These are phyloP conservation scores for Colletes gigas DNA, from an alignment of 1,140 invertebrate species.

Conservation along the genomic window DNA sequence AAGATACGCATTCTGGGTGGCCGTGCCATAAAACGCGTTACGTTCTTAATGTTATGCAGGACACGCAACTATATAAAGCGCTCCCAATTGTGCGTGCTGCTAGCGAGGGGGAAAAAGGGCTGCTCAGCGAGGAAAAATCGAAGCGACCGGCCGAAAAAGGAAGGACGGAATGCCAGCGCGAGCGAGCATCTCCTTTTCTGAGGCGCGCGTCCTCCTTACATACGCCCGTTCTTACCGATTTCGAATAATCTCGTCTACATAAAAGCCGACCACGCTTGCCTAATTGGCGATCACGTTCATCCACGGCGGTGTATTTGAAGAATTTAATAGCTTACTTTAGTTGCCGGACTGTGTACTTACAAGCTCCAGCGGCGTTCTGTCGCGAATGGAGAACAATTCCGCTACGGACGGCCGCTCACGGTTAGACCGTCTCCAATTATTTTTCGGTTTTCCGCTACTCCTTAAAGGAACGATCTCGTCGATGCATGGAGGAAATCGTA, in stretches of 20 bases:
- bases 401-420: no score
- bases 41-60: slow-evolving; percentile 70
- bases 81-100: slow-evolving; percentile 44
- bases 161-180: slow-evolving; percentile 33
- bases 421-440: neutral
- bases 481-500: no score
- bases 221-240: slow-evolving; percentile 43
- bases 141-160: slow-evolving; percentile 26
- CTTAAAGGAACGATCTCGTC: neutral
- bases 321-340: slow-evolving; percentile 50
- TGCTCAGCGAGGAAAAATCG: slow-evolving; percentile 53
- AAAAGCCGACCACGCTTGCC: slow-evolving; percentile 32
- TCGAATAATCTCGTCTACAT: slow-evolving; percentile 50
- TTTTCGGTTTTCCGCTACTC: no score
- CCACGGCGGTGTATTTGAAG: slow-evolving; percentile 39
- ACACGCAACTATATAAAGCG: slow-evolving; percentile 53
- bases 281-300: slow-evolving; percentile 47
- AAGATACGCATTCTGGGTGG: slow-evolving; percentile 62
- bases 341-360: neutral
- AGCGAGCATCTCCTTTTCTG: slow-evolving; percentile 24
- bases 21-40: slow-evolving; percentile 62
- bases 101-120: slow-evolving; percentile 45
- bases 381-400: neutral
- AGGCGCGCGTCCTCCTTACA: slow-evolving; percentile 17
- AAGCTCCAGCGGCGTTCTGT: neutral